Conservation (phyloP, 2,888 invertebrate genomes). For the Orthosia gracilis region DNA sequence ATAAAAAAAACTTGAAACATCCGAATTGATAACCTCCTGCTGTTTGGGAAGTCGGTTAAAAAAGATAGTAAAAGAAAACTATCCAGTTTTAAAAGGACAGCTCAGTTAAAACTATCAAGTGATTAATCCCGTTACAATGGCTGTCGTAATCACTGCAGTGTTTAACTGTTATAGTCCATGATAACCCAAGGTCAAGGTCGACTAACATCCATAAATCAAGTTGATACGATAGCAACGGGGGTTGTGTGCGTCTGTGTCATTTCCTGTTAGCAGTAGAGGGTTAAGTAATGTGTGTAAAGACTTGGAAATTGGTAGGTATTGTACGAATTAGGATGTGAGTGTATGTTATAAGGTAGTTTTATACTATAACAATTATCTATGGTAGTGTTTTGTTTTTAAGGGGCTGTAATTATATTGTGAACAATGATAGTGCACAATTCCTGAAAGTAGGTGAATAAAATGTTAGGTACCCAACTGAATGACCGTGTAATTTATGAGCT, state of each 20-base stretch:
- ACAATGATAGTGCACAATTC: not conserved
- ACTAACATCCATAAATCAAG: conserved; percentile 57
- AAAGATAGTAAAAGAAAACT: not conserved
- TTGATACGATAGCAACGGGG: conserved; percentile 41
- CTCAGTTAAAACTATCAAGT: not conserved
- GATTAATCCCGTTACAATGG: conserved; percentile 15
- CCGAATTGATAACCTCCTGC: too few relatives aligned
- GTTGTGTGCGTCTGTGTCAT: conserved; percentile 52
- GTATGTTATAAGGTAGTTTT: not conserved
- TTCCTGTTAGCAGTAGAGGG: conserved; percentile 47
- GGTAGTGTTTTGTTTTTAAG: not conserved
- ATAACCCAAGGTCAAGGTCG: conserved; percentile 57
- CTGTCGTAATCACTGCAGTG: conserved; percentile 32
- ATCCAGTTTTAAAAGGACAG: not conserved
- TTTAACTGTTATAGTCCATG: conserved; percentile 35
- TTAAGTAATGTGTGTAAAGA: conserved; percentile 35
- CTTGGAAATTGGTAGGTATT: conserved; percentile 23
- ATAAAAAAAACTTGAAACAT: too few relatives aligned
- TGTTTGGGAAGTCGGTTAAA: too few relatives aligned
- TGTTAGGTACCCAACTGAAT: not conserved
- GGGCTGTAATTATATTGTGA: not conserved
- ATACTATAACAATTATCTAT: too few relatives aligned
- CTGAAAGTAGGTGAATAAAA: not conserved
- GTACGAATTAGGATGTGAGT: not conserved
- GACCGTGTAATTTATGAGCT: not conserved